Conservation (phyloP, 2,797 vertebrate species). For the Neopelma chrysocephalum region DNA sequence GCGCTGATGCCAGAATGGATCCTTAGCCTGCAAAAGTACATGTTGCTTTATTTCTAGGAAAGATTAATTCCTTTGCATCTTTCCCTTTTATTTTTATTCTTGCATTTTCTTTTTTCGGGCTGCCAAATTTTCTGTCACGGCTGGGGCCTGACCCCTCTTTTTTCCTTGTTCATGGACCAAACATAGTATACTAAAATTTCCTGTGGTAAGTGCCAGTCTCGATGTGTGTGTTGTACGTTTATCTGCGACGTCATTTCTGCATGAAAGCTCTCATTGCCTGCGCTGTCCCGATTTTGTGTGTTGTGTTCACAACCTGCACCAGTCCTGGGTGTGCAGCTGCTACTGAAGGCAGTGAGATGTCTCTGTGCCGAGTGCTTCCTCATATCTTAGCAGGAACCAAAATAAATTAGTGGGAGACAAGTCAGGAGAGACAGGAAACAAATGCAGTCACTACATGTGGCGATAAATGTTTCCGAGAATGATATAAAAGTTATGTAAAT, state of each 20-base stretch:
- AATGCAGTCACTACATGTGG: neutral
- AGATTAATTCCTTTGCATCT: neutral
- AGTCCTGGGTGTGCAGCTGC: neutral
- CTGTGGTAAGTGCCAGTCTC: neutral
- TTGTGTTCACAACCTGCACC: neutral
- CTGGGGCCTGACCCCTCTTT: neutral
- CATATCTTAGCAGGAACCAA: neutral
- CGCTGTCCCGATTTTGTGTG: neutral
- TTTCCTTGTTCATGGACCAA: neutral
- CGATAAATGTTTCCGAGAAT: neutral
- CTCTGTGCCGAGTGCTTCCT: neutral
- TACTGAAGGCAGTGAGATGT: neutral
- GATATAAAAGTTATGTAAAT: neutral
- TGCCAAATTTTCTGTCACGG: neutral
- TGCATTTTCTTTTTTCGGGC: neutral
- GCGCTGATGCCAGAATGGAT: neutral
- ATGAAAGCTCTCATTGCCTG: neutral
- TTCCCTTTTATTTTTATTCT: neutral
- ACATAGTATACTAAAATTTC: neutral
- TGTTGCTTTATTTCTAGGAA: neutral
- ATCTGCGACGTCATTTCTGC: neutral
- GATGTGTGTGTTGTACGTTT: neutral
- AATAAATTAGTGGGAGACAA: neutral
- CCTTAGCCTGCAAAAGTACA: neutral
- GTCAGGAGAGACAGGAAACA: neutral